phyloP scores from a whole-genome alignment of 2,888 invertebrate species.

The Meteorus colon region DNA sequence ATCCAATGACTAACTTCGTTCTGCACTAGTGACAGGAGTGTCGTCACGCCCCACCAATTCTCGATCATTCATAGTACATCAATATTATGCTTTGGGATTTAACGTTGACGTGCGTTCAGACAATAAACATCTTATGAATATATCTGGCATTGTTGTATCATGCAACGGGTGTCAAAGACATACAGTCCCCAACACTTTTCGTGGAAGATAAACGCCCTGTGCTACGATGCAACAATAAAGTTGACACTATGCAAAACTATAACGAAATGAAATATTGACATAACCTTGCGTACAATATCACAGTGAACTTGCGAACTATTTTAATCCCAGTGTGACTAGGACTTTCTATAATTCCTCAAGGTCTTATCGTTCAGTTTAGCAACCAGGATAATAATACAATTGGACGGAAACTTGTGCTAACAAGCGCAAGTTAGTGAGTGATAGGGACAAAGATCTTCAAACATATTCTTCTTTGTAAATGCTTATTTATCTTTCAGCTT shows the following conservation, averaged over 20 bases:
- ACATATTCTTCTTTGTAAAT: conserved; percentile 40
- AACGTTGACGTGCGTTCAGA: not conserved
- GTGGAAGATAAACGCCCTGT: not conserved
- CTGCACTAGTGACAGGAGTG: conserved; percentile 10
- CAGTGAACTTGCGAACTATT: not conserved
- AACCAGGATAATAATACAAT: conserved; percentile 19
- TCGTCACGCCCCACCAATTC: not conserved
- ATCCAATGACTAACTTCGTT: conserved; percentile 29
- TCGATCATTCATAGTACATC: conserved; percentile 16
- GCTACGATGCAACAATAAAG: not conserved
- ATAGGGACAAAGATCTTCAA: not conserved
- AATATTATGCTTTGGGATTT: not conserved
- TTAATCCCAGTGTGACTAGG: not conserved
- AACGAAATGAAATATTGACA: not conserved
- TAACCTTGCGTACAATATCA: conserved; percentile 12
- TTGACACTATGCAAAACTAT: not conserved
- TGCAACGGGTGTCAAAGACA: not conserved
- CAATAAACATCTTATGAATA: not conserved
- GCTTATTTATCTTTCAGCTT: conserved; percentile 56
- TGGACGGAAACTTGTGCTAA: conserved; percentile 23
- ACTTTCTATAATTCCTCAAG: conserved; percentile 4
- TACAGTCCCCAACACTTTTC: not conserved
- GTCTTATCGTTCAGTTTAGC: conserved; percentile 18
- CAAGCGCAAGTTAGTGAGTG: conserved; percentile 4
- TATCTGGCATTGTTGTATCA: not conserved